phyloP scores from a whole-genome alignment of 2,113 vertebrate species.

The Chinchilla lanigera region DNA sequence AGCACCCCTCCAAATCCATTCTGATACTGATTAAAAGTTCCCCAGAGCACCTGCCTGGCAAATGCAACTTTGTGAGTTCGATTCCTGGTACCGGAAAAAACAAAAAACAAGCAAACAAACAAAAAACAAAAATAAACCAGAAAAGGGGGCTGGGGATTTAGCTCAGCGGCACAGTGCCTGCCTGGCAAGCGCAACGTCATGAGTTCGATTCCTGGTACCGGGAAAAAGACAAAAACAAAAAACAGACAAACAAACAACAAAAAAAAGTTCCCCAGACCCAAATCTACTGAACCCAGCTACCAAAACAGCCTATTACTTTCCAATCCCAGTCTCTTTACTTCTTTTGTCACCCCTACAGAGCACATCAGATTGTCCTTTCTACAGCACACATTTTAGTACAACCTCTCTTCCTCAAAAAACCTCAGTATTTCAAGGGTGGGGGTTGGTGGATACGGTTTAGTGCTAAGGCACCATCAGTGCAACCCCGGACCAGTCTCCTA shows the following conservation, averaged over 20 bases:
- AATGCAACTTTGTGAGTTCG: too few relatives aligned
- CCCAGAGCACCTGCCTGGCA: too few relatives aligned
- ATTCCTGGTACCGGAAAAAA: too few relatives aligned
- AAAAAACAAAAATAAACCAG: too few relatives aligned
- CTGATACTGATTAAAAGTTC: slow-evolving; percentile 4
- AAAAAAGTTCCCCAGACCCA: background rate
- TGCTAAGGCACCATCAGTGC: background rate
- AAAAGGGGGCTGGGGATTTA: too few relatives aligned
- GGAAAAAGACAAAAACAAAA: too few relatives aligned
- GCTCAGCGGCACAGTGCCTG: too few relatives aligned
- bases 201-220: too few relatives aligned
- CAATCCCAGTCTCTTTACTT: background rate
- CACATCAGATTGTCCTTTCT: background rate
- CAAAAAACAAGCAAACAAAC: too few relatives aligned
- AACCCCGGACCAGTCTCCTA: background rate
- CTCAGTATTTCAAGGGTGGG: background rate
- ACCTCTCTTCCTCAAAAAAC: background rate
- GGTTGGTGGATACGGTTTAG: background rate
- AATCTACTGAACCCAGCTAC: background rate
- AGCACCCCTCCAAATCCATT: background rate
- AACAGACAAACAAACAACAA: too few relatives aligned
- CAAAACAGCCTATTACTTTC: background rate
- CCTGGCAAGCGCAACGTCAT: too few relatives aligned
- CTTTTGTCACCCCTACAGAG: background rate
- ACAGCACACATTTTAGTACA: slow-evolving; percentile 7